A percentile compares a stretch with the other conserved stretches of the same genome.
These are phyloP conservation scores for Heterodera schachtii DNA, from an alignment of 1,140 invertebrate genomes.

Conservation along the genomic window DNA sequence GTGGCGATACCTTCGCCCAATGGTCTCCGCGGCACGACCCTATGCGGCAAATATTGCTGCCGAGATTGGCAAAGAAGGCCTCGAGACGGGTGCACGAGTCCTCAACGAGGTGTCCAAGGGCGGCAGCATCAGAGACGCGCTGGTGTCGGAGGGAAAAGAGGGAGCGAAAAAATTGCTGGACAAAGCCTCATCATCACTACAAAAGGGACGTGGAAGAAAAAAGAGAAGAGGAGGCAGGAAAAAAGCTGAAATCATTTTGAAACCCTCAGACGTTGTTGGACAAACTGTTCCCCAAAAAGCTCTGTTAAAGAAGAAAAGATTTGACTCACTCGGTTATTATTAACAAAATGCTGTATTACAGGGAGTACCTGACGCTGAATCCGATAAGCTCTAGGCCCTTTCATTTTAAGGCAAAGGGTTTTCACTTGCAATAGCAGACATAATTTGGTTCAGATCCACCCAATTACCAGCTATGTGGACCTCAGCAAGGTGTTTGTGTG, in stretches of 20 bases:
- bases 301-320: not conserved
- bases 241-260: not conserved
- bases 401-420: not conserved
- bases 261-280: not conserved
- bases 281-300: not conserved
- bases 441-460: constrained; percentile 12
- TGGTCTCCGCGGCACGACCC: not conserved
- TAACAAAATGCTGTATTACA: not conserved
- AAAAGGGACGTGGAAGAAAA: not conserved
- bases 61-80: not conserved
- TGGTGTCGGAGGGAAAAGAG: constrained; percentile 5
- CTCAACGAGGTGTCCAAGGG: not conserved
- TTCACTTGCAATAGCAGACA: no score
- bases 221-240: not conserved
- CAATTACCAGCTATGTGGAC: constrained; percentile 3
- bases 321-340: not conserved
- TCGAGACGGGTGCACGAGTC: not conserved
- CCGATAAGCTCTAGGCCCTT: not conserved
- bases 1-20: constrained; percentile 13
- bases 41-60: not conserved
- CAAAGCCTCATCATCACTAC: not conserved
- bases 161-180: constrained; percentile 7
- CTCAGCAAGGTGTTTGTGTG: not conserved
- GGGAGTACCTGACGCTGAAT: not conserved
- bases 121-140: not conserved